phyloP scores from a whole-genome alignment of 1,140 invertebrate species.

The Saxidomus purpurata region DNA sequence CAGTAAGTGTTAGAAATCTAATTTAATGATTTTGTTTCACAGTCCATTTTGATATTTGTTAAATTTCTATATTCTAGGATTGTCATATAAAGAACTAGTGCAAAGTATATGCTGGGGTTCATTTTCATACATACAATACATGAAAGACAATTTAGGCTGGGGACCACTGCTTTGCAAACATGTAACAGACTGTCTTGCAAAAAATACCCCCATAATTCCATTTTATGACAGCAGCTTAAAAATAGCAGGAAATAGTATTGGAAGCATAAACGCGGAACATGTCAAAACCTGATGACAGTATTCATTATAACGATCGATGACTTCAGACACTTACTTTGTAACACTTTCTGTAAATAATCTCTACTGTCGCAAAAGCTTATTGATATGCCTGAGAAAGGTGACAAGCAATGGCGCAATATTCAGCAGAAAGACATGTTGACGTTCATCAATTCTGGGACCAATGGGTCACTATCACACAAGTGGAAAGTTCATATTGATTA shows the following conservation, averaged over 20 bases:
- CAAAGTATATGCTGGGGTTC: no score
- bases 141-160: no score
- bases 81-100: no score
- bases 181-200: not conserved
- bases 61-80: no score
- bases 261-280: not conserved
- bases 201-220: not conserved
- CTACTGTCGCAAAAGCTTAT: not conserved
- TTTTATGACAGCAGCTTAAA: not conserved
- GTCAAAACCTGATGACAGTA: not conserved
- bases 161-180: no score
- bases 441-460: not conserved
- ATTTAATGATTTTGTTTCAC: no score
- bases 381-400: not conserved
- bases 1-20: no score
- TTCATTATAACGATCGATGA: not conserved
- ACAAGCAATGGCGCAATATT: slow-evolving; percentile 6
- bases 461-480: slow-evolving; percentile 45
- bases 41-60: no score
- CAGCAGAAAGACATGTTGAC: not conserved
- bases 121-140: no score
- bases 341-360: not conserved
- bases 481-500: slow-evolving; percentile 41
- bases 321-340: not conserved
- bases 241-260: not conserved